These are phyloP conservation scores for Rhagoletis zephyria DNA, from an alignment of 1,140 invertebrate genomes.

Conservation along the genomic window DNA sequence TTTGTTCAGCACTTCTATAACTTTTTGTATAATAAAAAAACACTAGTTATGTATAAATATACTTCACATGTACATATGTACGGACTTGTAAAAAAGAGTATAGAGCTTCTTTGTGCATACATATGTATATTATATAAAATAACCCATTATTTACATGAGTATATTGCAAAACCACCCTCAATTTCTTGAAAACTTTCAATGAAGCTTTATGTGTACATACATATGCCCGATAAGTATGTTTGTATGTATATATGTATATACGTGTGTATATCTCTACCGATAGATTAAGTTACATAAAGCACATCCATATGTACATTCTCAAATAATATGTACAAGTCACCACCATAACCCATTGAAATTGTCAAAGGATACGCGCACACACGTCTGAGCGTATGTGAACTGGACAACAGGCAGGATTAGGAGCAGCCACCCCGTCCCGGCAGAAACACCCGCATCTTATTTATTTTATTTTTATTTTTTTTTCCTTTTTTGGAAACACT, in stretches of 20 bases:
- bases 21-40: too few relatives aligned
- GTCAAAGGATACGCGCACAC: not conserved
- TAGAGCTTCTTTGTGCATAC: not conserved
- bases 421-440: not conserved
- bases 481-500: not conserved
- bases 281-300: too few relatives aligned
- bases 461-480: not conserved
- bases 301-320: not conserved
- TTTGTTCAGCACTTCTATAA: too few relatives aligned
- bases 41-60: not conserved
- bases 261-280: too few relatives aligned
- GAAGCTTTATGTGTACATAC: not conserved
- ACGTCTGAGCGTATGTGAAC: conserved; percentile 6
- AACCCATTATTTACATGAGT: not conserved
- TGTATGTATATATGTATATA: not conserved
- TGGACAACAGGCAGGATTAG: not conserved
- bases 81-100: not conserved
- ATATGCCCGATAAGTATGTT: not conserved
- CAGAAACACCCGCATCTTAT: not conserved
- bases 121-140: not conserved
- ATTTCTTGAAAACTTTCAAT: not conserved
- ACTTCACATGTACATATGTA: not conserved
- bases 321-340: not conserved
- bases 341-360: conserved; percentile 15
- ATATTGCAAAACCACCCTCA: not conserved